Evolutionary conservation across 1,140 invertebrate species (phyloP).

Genomic region (Pissodes strobi): DNA sequence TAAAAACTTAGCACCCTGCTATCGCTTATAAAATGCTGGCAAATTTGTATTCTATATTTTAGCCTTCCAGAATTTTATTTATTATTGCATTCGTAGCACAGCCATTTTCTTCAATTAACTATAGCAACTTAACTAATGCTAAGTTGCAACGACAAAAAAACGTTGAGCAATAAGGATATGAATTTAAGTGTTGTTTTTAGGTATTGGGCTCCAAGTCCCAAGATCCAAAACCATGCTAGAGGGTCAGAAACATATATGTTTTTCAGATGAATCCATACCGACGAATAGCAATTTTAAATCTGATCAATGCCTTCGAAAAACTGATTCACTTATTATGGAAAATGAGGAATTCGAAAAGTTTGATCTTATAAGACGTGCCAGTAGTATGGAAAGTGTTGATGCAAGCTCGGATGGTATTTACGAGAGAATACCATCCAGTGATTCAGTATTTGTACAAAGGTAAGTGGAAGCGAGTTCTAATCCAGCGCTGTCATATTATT

Average conservation of each 20-base stretch:
- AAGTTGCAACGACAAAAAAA: too few species aligned
- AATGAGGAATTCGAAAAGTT: neutral
- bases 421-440: conserved; percentile 19
- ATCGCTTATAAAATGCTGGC: too few species aligned
- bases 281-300: neutral
- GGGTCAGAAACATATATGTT: neutral
- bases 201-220: conserved; percentile 7
- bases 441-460: conserved; percentile 16
- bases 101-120: too few species aligned
- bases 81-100: too few species aligned
- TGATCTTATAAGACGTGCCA: neutral
- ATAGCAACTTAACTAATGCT: too few species aligned
- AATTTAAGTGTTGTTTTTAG: neutral
- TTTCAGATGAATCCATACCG: conserved; percentile 10
- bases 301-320: neutral
- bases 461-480: neutral
- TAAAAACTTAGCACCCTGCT: too few species aligned
- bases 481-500: too few species aligned
- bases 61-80: too few species aligned
- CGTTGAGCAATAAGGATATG: too few species aligned
- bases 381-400: conserved; percentile 6
- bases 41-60: too few species aligned
- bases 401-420: conserved; percentile 8
- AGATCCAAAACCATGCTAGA: conserved; percentile 2
- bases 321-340: conserved; percentile 8